phyloP scores from a whole-genome alignment of 2,888 invertebrate species.

The Cinara cedri region DNA sequence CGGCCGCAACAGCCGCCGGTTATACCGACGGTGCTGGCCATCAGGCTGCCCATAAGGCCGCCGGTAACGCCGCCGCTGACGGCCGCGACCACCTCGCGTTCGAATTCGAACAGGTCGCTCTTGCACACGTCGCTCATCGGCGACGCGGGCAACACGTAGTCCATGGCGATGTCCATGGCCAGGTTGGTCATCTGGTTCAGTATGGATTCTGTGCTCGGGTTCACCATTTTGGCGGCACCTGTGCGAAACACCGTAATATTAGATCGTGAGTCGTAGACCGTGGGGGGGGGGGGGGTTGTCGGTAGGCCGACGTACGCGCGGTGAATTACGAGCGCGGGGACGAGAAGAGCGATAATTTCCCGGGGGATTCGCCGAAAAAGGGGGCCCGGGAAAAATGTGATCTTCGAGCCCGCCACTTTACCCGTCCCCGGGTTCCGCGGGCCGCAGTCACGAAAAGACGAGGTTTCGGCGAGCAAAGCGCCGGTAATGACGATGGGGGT shows the following conservation, averaged over 20 bases:
- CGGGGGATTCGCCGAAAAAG: no score
- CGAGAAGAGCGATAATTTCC: no score
- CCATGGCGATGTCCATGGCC: conserved; percentile 55
- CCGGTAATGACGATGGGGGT: no score
- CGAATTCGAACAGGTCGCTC: conserved; percentile 44
- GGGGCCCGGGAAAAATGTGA: no score
- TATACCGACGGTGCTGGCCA: conserved; percentile 12
- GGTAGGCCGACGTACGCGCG: no score
- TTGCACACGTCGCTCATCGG: conserved; percentile 55
- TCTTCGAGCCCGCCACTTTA: no score
- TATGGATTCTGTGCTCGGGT: conserved; percentile 54
- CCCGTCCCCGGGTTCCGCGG: no score
- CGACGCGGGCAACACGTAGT: conserved; percentile 53
- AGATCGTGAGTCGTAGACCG: not conserved
- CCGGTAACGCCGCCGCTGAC: not conserved
- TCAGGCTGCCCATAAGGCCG: not conserved
- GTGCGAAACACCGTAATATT: not conserved
- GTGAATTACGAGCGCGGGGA: no score
- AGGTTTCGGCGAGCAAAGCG: not conserved
- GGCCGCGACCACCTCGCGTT: conserved; percentile 43
- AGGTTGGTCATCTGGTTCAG: conserved; percentile 55
- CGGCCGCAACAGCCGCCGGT: conserved; percentile 31
- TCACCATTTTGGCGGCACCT: conserved; percentile 56
- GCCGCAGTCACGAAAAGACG: not conserved
- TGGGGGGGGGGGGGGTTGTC: no score